These are phyloP conservation scores for Maconellicoccus hirsutus DNA, from an alignment of 1,140 invertebrate species.

Conservation along the genomic window DNA sequence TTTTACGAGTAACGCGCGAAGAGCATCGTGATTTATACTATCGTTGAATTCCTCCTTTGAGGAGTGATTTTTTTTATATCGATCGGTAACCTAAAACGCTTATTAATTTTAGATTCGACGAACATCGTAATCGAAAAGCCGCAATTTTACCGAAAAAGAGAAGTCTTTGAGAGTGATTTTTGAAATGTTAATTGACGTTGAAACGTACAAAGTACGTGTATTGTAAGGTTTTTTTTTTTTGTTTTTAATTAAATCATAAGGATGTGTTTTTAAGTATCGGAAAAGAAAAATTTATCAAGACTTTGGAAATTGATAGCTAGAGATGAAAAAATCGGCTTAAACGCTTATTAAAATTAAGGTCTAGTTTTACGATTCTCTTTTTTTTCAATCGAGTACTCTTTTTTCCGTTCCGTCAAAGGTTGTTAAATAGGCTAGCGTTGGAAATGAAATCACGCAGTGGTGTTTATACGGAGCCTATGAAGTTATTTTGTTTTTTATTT, in stretches of 20 bases:
- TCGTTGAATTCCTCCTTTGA: constrained; percentile 11
- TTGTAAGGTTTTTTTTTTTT: constrained; percentile 12
- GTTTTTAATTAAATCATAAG: too few species aligned
- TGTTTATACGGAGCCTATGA: background rate
- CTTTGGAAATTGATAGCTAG: background rate
- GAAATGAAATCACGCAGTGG: too few species aligned
- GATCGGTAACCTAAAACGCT: background rate
- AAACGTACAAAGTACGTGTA: background rate
- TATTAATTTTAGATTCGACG: background rate
- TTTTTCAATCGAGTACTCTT: too few species aligned
- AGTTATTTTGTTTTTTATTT: too few species aligned
- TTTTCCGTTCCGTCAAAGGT: too few species aligned
- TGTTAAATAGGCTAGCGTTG: too few species aligned
- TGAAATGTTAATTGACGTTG: background rate
- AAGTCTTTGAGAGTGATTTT: background rate
- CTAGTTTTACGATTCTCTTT: background rate
- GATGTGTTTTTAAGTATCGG: too few species aligned
- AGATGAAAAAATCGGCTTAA: constrained; percentile 7
- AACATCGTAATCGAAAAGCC: background rate
- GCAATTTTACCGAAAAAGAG: background rate
- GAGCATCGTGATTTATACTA: too few species aligned
- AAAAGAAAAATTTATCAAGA: background rate
- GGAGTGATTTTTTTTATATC: constrained; percentile 15
- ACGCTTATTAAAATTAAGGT: background rate
- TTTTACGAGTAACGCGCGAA: too few species aligned